Conservation (phyloP, 2,797 vertebrate species). For the Pantherophis vulpinus region DNA sequence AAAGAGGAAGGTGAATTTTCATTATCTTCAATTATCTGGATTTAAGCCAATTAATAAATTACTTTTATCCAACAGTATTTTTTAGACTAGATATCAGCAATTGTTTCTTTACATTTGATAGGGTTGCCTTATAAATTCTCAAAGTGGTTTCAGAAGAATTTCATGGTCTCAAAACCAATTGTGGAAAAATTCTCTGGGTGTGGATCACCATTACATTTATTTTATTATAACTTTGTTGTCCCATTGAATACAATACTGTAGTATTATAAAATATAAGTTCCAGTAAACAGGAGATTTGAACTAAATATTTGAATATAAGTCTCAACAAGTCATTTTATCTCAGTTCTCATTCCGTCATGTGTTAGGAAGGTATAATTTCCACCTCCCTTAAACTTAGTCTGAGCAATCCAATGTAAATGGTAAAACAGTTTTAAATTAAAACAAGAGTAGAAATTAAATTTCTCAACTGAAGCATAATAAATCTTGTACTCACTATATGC, state of each 20-base stretch:
- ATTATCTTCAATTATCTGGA: neutral
- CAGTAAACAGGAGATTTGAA: neutral
- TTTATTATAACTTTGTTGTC: neutral
- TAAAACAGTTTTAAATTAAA: neutral
- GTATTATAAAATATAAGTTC: neutral
- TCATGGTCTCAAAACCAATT: no score
- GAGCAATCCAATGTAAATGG: neutral
- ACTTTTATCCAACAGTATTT: neutral
- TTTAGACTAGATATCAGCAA: neutral
- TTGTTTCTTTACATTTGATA: neutral
- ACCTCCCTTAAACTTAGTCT: neutral
- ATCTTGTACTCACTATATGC: neutral
- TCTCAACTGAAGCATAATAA: neutral
- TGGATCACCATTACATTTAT: neutral
- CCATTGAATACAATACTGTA: neutral
- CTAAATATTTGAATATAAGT: neutral
- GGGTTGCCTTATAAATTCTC: neutral
- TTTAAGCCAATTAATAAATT: neutral
- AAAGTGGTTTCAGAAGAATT: neutral
- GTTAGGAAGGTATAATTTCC: neutral
- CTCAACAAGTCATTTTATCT: neutral
- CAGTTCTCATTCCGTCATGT: neutral
- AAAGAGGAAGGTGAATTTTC: neutral
- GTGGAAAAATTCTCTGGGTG: neutral
- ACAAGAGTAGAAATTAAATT: conserved; percentile 3